Evolutionary conservation across 2,888 invertebrate species (phyloP), one percentile per base, ranked within the genome.

Genomic region (Physocephala rufipes): DNA sequence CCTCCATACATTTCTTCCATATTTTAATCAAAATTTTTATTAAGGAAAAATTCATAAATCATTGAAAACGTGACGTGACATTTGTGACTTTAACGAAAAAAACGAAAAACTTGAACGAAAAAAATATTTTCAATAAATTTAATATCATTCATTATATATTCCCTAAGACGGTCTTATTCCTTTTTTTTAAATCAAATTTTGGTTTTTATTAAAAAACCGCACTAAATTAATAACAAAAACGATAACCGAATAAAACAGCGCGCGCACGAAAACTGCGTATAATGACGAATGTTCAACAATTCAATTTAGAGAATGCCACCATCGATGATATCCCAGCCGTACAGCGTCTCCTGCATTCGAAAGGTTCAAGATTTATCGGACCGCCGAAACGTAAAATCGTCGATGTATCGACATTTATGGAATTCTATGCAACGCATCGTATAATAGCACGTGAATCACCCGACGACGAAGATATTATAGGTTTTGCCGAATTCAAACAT

Each of bases 401-500:
- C 7, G n/a, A 71, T 2, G 51, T 62, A 0, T 53, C 51, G 9
- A 21, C 45, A 13, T 77, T 82, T 13, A 81, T 84, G 49, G 58
- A 70, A 0, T 30, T 21, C 13, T 80, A 81, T 69, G 74, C 79
- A 58, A 78, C 80, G 0, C 76, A 82, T 74, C 79, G 81, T 2
- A 36, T 82, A 5, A 15, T 81, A n/a, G 79, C 78, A 2, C 63
- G 71, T 2, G 47, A 62, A 15, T 70, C 26, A 21, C 26, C 53
- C 1, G 19, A 28, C n/a, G 73, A 72, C 59, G 63, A 55, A 1
- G 19, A 59, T 0, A 63, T 77, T 2, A 66, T 79, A 0, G 83
- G 79, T 21, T 85, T 82, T 75, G 85, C 81, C 0, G 82, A 84
- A 58, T 75, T 85, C 15, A 76, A 76, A 0, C 79, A 78, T 21